Percentiles rank a stretch among this genome's conserved stretches.
phyloP scores from a whole-genome alignment of 2,888 invertebrate species.

The Epiblema foenella region DNA sequence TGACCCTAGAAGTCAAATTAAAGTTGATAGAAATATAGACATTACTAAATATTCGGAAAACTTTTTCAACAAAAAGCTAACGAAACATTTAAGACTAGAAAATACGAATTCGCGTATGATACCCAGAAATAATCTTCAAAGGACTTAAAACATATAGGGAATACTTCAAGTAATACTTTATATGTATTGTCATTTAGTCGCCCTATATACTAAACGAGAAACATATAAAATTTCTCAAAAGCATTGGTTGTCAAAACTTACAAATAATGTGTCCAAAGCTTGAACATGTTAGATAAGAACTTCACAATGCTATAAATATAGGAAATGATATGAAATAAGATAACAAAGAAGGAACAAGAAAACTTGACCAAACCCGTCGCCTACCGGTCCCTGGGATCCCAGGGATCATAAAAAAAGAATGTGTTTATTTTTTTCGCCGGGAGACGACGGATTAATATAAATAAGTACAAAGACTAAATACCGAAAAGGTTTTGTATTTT shows the following conservation, averaged over 20 bases:
- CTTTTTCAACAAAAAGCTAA: slow-evolving; percentile 68
- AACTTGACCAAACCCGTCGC: slow-evolving; percentile 43
- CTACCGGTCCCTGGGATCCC: too few relatives aligned
- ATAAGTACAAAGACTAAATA: slow-evolving; percentile 56
- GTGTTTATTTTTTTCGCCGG: too few relatives aligned
- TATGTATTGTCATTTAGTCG: slow-evolving; percentile 84
- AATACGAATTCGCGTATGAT: slow-evolving; percentile 53
- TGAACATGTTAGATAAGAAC: slow-evolving; percentile 46
- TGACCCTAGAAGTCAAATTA: background rate
- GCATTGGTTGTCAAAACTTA: slow-evolving; percentile 44
- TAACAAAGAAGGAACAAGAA: slow-evolving; percentile 55
- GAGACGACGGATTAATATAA: too few relatives aligned
- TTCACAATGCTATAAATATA: slow-evolving; percentile 45
- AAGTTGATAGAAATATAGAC: background rate
- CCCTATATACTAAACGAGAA: slow-evolving; percentile 83
- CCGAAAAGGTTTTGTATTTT: slow-evolving; percentile 54
- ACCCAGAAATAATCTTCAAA: slow-evolving; percentile 53
- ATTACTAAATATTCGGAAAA: slow-evolving; percentile 54
- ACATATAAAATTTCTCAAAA: slow-evolving; percentile 70
- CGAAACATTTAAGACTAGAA: slow-evolving; percentile 54
- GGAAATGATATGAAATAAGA: slow-evolving; percentile 45
- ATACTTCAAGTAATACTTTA: slow-evolving; percentile 77
- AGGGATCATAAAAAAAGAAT: too few relatives aligned
- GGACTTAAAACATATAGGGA: slow-evolving; percentile 71
- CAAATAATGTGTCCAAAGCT: slow-evolving; percentile 36